These are phyloP conservation scores for Lophura nycthemera DNA, from an alignment of 2,113 vertebrate species.

Conservation along the genomic window DNA sequence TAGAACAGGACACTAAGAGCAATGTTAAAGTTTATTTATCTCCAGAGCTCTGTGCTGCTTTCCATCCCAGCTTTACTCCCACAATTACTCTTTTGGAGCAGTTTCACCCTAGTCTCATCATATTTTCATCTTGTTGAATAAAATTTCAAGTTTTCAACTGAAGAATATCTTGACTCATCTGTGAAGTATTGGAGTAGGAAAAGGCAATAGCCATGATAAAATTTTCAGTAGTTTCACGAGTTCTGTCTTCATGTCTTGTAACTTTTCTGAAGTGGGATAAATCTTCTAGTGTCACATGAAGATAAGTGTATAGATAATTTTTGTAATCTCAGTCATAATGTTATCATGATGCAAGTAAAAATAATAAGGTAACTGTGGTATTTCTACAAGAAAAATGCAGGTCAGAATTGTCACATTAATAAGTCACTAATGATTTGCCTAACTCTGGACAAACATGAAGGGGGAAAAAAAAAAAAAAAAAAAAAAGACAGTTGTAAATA, in stretches of 20 bases:
- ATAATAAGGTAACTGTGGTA: fast-evolving
- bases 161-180: neutral
- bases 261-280: neutral
- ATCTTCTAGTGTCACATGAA: neutral
- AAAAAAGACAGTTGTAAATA: neutral
- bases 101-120: neutral
- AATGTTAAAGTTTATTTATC: neutral
- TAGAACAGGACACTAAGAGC: neutral
- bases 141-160: neutral
- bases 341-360: neutral
- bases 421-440: neutral
- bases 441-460: neutral
- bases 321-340: neutral
- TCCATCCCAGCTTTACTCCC: neutral
- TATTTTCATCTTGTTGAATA: neutral
- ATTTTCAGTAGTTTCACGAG: neutral
- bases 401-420: neutral
- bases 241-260: neutral
- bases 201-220: fast-evolving
- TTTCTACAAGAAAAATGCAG: neutral
- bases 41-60: neutral
- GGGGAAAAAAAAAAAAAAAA: neutral
- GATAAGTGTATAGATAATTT: neutral
- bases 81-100: fast-evolving
- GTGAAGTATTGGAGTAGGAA: neutral